Percentiles rank a stretch among this genome's conserved stretches.
phyloP scores from a whole-genome alignment of 1,140 invertebrate species.

The Zeugodacus cucurbitae region DNA sequence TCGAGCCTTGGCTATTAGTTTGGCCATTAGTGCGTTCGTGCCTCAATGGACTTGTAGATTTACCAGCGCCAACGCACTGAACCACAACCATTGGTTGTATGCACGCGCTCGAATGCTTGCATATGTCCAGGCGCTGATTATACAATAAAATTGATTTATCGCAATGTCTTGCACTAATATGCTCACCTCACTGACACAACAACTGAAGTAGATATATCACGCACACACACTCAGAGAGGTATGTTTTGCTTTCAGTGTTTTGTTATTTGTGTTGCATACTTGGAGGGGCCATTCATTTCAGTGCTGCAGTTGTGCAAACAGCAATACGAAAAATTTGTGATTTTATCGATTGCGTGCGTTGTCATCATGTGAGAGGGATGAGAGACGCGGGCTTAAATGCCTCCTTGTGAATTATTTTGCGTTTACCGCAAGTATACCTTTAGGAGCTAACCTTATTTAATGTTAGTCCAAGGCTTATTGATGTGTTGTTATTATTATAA shows the following conservation, averaged over 20 bases:
- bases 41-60: background rate
- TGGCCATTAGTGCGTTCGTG: background rate
- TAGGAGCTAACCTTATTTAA: background rate
- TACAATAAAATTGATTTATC: conserved; percentile 34
- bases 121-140: conserved; percentile 20
- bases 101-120: background rate
- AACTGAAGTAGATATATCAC: background rate
- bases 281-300: background rate
- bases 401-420: background rate
- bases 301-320: background rate
- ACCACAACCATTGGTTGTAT: background rate
- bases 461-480: too few species aligned
- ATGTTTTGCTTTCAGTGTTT: background rate
- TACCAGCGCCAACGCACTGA: background rate
- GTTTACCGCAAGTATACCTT: background rate
- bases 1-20: background rate
- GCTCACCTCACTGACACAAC: too few species aligned
- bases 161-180: background rate
- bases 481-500: background rate
- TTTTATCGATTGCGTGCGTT: background rate
- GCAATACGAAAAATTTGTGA: background rate
- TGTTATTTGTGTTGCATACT: background rate
- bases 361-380: background rate
- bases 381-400: background rate
- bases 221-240: background rate